Evolutionary conservation across 2,113 vertebrate genomes (phyloP).

Genomic region (Microtus ochrogaster): DNA sequence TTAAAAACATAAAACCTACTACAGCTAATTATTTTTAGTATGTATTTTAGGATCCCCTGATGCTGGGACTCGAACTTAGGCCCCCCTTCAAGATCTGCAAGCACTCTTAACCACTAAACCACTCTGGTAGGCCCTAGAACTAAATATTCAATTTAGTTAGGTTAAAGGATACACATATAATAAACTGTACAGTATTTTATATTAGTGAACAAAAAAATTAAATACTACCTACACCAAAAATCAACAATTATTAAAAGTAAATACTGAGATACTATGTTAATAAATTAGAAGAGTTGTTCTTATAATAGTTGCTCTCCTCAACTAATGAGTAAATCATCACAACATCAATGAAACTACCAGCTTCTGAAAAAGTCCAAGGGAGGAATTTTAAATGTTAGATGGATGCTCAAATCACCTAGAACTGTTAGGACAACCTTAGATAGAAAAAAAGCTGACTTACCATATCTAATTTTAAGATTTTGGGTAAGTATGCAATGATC

Average conservation of each 20-base stretch:
- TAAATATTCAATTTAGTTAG: neutral
- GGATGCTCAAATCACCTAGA: neutral
- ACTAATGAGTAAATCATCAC: neutral
- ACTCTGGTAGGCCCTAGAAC: neutral
- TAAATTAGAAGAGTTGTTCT: neutral
- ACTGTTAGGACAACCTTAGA: neutral
- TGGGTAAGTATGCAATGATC: neutral
- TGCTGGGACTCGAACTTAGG: neutral
- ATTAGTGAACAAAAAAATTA: neutral
- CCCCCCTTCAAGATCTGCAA: neutral
- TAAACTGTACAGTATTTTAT: neutral
- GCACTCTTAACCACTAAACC: neutral
- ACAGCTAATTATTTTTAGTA: too few relatives aligned
- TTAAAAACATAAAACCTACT: neutral
- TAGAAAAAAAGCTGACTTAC: neutral
- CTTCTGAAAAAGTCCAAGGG: neutral
- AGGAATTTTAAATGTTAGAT: neutral
- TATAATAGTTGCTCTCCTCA: neutral
- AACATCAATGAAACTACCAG: neutral
- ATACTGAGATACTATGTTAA: neutral
- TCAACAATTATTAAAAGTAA: neutral
- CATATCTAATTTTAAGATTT: slow-evolving; percentile 27
- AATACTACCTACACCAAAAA: neutral
- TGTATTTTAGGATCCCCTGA: neutral
- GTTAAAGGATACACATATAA: neutral